Conservation (phyloP, 2,888 invertebrate species). For the Thecophora atra region DNA sequence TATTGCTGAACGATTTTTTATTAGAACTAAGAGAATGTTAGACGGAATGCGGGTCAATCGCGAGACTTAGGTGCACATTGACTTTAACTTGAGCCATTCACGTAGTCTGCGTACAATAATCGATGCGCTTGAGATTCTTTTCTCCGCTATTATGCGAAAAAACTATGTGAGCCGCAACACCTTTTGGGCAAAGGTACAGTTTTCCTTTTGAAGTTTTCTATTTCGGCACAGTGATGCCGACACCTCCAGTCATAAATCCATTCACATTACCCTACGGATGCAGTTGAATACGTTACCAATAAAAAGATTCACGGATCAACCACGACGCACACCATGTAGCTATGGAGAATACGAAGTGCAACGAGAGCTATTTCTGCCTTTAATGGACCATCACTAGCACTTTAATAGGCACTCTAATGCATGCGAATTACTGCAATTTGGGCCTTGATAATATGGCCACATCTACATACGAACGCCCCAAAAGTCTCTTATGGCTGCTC, state of each 20-base stretch:
- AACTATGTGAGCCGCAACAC: conserved; percentile 6
- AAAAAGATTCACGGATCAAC: not conserved
- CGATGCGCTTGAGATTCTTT: not conserved
- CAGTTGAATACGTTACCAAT: conserved; percentile 27
- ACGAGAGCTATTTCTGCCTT: conserved; percentile 44
- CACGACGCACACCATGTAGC: not conserved
- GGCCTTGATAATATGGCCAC: conserved; percentile 50
- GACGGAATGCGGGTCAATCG: no score
- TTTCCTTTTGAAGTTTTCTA: not conserved
- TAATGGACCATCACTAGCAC: conserved; percentile 54
- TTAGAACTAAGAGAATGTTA: no score
- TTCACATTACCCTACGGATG: not conserved
- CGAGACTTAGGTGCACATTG: no score
- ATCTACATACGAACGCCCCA: not conserved
- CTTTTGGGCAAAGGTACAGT: not conserved
- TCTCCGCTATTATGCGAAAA: not conserved
- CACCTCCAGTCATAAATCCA: conserved; percentile 37
- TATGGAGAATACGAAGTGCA: conserved; percentile 1
- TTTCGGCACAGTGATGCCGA: not conserved
- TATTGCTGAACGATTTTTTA: no score
- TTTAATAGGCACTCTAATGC: conserved; percentile 63
- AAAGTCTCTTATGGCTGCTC: not conserved
- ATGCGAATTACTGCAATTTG: conserved; percentile 63
- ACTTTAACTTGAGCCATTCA: no score
- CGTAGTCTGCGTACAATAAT: not conserved